phyloP scores from a whole-genome alignment of 2,888 invertebrate genomes.

The Caenorhabditis plicata region DNA sequence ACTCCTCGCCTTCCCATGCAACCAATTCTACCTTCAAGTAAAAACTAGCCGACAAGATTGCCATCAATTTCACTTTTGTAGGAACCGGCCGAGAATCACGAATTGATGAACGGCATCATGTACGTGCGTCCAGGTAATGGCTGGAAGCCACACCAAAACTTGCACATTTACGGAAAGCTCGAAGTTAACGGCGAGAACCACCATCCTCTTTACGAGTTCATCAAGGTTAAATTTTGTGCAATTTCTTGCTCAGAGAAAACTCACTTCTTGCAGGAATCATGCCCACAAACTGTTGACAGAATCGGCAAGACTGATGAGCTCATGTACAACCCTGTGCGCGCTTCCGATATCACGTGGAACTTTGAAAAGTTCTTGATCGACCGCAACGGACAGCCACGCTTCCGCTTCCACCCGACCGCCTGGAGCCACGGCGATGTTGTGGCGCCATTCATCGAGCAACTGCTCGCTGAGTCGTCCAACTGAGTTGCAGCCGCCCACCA shows the following conservation, averaged over 20 bases:
- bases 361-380: constrained; percentile 65
- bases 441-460: constrained; percentile 54
- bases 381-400: constrained; percentile 62
- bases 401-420: constrained; percentile 65
- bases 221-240: constrained; percentile 51
- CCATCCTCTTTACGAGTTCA: constrained; percentile 65
- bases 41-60: background rate
- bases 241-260: background rate
- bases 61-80: too few species aligned
- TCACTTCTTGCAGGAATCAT: constrained; percentile 54
- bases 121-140: constrained; percentile 65
- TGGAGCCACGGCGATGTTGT: constrained; percentile 64
- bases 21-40: constrained; percentile 64
- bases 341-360: constrained; percentile 65
- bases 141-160: constrained; percentile 63
- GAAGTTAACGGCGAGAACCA: constrained; percentile 65
- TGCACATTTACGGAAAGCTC: constrained; percentile 65
- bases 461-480: constrained; percentile 46
- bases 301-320: constrained; percentile 63
- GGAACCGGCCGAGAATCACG: constrained; percentile 66
- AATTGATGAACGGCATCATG: constrained; percentile 62
- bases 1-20: constrained; percentile 65
- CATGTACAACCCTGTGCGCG: constrained; percentile 63
- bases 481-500: constrained; percentile 5
- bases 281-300: constrained; percentile 63